phyloP scores from a whole-genome alignment of 2,888 invertebrate genomes.

The Rutpela maculata region DNA sequence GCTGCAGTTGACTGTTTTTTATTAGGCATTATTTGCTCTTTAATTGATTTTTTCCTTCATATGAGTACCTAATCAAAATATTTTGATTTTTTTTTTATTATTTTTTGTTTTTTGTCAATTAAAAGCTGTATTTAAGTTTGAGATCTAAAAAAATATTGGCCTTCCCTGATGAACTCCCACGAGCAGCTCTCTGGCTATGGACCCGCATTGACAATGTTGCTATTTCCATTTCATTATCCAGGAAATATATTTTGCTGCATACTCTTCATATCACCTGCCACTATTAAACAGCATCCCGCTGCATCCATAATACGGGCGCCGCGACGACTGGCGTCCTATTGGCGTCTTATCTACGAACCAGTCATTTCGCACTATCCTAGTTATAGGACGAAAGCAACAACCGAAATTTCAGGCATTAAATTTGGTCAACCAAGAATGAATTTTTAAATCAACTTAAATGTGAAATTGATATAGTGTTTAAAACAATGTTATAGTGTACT shows the following conservation, averaged over 20 bases:
- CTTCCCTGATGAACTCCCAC: too few species aligned
- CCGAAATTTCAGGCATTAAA: background rate
- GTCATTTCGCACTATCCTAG: conserved; percentile 23
- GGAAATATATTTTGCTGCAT: background rate
- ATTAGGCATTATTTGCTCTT: too few species aligned
- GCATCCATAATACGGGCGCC: conserved; percentile 48
- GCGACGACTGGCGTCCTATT: conserved; percentile 54
- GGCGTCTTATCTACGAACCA: conserved; percentile 33
- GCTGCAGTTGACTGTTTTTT: too few species aligned
- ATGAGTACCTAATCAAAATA: too few species aligned
- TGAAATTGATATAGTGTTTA: background rate
- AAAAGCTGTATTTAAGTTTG: too few species aligned
- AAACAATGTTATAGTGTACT: background rate
- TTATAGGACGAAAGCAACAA: background rate
- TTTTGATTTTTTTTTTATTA: too few species aligned
- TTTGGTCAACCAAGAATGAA: background rate
- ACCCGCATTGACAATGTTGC: too few species aligned
- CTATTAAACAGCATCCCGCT: conserved; percentile 35
- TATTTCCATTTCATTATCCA: background rate
- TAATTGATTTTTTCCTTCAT: too few species aligned
- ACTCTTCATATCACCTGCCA: background rate
- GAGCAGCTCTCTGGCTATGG: too few species aligned
- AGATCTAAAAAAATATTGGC: too few species aligned
- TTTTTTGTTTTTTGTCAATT: too few species aligned
- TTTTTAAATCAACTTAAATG: background rate